Conservation (phyloP, 2,888 invertebrate genomes). For the Callosobruchus maculatus region DNA sequence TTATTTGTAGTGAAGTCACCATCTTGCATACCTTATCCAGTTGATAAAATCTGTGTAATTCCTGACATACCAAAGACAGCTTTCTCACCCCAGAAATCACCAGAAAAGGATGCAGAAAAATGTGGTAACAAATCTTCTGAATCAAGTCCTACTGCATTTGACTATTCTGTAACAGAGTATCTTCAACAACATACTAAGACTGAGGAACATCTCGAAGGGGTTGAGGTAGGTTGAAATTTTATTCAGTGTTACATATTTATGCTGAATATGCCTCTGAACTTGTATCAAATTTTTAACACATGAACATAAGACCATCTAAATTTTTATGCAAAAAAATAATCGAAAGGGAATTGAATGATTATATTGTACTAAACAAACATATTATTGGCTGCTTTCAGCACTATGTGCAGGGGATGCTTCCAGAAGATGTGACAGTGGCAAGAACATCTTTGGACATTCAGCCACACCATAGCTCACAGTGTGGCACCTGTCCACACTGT, state of each 20-base stretch:
- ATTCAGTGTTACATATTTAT: too few species aligned
- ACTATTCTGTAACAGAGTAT: constrained; percentile 33
- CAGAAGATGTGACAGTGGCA: constrained; percentile 26
- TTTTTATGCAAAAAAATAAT: too few species aligned
- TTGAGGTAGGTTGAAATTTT: constrained; percentile 6
- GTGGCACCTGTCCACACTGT: constrained; percentile 66
- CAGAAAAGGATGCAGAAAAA: constrained; percentile 33
- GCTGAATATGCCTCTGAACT: too few species aligned
- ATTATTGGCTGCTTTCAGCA: constrained; percentile 1
- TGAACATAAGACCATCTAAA: too few species aligned
- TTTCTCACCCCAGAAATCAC: constrained; percentile 36
- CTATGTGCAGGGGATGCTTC: constrained; percentile 15
- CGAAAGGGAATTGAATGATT: too few species aligned
- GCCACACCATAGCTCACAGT: constrained; percentile 49
- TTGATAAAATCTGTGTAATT: constrained; percentile 25
- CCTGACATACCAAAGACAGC: constrained; percentile 36
- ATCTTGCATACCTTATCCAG: constrained; percentile 24
- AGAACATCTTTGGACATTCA: constrained; percentile 25
- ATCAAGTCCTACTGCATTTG: constrained; percentile 33
- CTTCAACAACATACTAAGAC: constrained; percentile 37
- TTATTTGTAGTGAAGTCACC: constrained; percentile 30
- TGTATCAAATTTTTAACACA: too few species aligned
- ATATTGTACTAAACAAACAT: too few species aligned
- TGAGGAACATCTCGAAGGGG: constrained; percentile 32
- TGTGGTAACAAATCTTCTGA: constrained; percentile 22